A percentile compares a stretch with the other conserved stretches of the same genome.
Evolutionary conservation across 2,797 vertebrate species (phyloP).

Genomic region (Sarcophilus harrisii): DNA sequence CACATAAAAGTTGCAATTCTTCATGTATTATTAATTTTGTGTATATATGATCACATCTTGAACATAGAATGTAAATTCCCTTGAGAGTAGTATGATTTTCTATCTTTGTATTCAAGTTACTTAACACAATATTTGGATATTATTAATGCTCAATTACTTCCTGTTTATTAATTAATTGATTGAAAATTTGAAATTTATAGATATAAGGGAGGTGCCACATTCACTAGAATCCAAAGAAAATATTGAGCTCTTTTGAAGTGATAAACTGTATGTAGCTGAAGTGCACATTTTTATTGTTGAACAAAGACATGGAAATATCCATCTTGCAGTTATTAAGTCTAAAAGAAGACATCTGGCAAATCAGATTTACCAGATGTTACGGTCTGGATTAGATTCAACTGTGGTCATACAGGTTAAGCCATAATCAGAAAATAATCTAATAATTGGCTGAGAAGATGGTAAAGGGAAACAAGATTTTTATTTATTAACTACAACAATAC

Average conservation of each 20-base stretch:
- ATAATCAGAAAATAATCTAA: not conserved
- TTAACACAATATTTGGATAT: not conserved
- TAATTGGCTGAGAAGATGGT: not conserved
- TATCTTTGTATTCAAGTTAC: not conserved
- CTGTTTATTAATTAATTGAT: not conserved
- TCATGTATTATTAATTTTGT: not conserved
- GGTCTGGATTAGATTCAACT: not conserved
- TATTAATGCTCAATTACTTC: not conserved
- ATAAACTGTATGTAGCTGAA: not conserved
- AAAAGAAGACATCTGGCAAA: constrained; percentile 2
- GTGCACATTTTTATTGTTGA: not conserved
- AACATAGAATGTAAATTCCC: not conserved
- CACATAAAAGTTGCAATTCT: not conserved
- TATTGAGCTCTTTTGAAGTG: not conserved
- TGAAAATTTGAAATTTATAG: not conserved
- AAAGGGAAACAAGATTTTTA: not conserved
- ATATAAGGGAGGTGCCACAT: not conserved
- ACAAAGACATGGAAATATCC: not conserved
- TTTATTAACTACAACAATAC: not conserved
- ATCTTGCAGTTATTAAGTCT: not conserved
- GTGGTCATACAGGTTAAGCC: not conserved
- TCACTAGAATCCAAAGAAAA: not conserved
- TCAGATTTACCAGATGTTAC: not conserved
- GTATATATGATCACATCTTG: not conserved
- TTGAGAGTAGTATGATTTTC: not conserved